Evolutionary conservation across 2,113 vertebrate genomes (phyloP).

Genomic region (Hippoglossus stenolepis): DNA sequence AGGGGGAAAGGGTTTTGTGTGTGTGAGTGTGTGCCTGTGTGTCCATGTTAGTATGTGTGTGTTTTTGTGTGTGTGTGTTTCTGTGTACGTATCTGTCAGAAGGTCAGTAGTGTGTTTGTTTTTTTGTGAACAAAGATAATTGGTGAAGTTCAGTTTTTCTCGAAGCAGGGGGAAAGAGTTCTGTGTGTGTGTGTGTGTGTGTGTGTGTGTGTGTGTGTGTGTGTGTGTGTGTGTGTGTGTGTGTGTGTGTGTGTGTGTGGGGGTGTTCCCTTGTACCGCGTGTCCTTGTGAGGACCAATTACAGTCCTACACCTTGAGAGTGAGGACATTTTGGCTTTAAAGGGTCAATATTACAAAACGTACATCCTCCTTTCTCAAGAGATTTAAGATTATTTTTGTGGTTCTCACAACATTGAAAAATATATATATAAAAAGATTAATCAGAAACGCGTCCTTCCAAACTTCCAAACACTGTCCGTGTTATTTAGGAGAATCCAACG

Average conservation of each 20-base stretch:
- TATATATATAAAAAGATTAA: no score
- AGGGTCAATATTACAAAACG: not conserved
- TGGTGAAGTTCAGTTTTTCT: conserved; percentile 26
- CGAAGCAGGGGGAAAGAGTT: not conserved
- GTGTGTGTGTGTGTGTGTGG: not conserved
- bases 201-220: conserved; percentile 1
- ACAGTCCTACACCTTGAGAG: conserved; percentile 6
- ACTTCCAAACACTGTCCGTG: no score
- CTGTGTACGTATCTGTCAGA: not conserved
- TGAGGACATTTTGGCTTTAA: not conserved
- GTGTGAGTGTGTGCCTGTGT: not conserved
- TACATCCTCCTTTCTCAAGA: not conserved
- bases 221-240: not conserved
- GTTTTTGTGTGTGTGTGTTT: not conserved
- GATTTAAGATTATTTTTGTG: not conserved
- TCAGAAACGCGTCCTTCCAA: no score
- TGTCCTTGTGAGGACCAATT: conserved; percentile 16
- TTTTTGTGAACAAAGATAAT: conserved; percentile 20
- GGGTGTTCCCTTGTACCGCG: not conserved
- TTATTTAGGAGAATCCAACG: no score
- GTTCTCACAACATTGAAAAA: no score
- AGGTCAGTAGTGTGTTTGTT: conserved; percentile 28
- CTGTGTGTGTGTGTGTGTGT: not conserved
- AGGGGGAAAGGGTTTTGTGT: not conserved
- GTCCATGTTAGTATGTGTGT: not conserved